Evolutionary conservation across 2,797 vertebrate genomes (phyloP), one percentile per base, ranked within the genome.

Genomic region (Pangasius larnaudii): DNA sequence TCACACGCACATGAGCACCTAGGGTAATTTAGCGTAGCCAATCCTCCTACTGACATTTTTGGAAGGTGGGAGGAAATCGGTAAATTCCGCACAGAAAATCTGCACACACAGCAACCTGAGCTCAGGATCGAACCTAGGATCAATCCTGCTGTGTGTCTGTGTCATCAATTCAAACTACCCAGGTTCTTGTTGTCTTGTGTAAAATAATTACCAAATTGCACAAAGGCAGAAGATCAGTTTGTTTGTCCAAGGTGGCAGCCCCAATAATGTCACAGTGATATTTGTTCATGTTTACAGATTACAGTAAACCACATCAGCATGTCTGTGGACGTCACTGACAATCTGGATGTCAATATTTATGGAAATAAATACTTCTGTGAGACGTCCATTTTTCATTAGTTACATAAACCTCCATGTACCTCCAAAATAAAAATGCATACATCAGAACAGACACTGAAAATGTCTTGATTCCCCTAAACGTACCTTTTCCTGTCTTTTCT

Each of bases 401-500:
- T 24, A 72, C 69, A n/a, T 51, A n/a, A 75, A n/a, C 11, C n/a
- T n/a, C n/a, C 27, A n/a, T 18, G 46, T n/a, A 49, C 6, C 33
- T 36, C 67, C 33, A 27, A 42, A 24, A 27, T 8, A 42, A n/a
- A 51, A 49, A 74, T 27, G 11, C 10, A 42, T 10, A 51, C 11
- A 5, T 27, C n/a, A 77, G 2, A 6, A 14, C n/a, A 77, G 6
- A 61, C 36, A 65, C 58, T 46, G 46, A 46, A 46, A 9, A 46
- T 46, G 46, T 46, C 24, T 1, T 18, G 24, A n/a, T 81, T 78
- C 24, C 18, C 53, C 2, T 42, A 4, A 42, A 82, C 39, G 42
- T 94, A 99, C 99, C 97, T 98, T 99, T 90, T 98, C 97, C 93
- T 99, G 97, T 10, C 98, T 96, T 94, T 97, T 99, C 93, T 99